Evolutionary conservation across 2,888 invertebrate genomes (phyloP), one percentile per base, ranked within the genome.

Genomic region (Caenorhabditis becei): DNA sequence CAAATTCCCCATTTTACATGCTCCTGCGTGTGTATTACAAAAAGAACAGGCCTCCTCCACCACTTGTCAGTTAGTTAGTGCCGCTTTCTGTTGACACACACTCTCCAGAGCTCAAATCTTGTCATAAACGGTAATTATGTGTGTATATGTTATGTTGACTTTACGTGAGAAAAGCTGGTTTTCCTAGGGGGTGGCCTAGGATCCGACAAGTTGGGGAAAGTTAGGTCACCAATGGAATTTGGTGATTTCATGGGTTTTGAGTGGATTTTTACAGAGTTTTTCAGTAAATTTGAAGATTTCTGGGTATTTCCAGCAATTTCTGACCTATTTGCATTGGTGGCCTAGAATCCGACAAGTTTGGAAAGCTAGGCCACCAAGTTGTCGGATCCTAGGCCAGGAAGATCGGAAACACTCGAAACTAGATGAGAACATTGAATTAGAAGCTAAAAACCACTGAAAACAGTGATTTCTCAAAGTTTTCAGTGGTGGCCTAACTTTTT

Each of bases 121-220:
- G 47, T 7, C 47, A 47, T 47, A 47, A 47, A 47, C 47, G 47
- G 47, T 47, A 47, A 47, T 47, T 47, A 47, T 47, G 47, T 11
- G 47, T 47, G 47, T 41, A 14, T 14, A 41, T n/a, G n/a, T n/a
- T n/a, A n/a, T n/a, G n/a, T n/a, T n/a, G 14, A 11, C 7, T 11
- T 5, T 14, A 41, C 41, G 41, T 41, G 41, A 41, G 14, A 14
- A 41, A 41, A 41, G 10, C 41, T 14, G 14, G 41, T 14, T 41
- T 14, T 41, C 14, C 2, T 41, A 41, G 14, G 14, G 41, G 32
- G 10, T 32, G 32, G 32, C 32, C 10, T 32, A 32, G 32, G 32
- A 44, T n/a, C 44, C 44, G 18, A 44, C 44, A 44, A 44, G 14
- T 4, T 32, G n/a, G n/a, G n/a, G n/a, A n/a, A n/a, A n/a, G n/a